phyloP scores from a whole-genome alignment of 2,797 vertebrate genomes.

The Pampus argenteus region DNA sequence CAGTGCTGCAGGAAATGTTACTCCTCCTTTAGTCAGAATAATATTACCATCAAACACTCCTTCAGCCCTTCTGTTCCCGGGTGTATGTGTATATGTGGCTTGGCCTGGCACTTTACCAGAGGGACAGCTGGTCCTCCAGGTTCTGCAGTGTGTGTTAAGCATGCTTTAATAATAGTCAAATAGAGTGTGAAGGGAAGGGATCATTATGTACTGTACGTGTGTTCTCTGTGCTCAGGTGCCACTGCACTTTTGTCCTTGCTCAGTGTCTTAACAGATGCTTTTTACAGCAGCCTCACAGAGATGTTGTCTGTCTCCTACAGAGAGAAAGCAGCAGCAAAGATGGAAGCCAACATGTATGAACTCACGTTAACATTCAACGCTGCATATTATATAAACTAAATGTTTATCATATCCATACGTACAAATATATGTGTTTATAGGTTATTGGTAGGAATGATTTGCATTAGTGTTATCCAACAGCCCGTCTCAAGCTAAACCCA shows the following conservation, averaged over 20 bases:
- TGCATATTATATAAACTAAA: too few species aligned
- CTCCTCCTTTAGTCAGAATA: conserved; percentile 9
- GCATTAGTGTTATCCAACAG: not conserved
- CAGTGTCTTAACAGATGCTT: not conserved
- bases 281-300: not conserved
- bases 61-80: conserved; percentile 16
- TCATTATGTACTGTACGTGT: conserved; percentile 5
- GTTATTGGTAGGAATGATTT: too few species aligned
- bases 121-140: conserved; percentile 46
- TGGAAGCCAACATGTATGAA: too few species aligned
- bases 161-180: conserved; percentile 20
- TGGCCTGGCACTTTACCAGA: conserved; percentile 31
- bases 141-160: conserved; percentile 16
- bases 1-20: conserved; percentile 13
- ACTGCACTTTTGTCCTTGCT: not conserved
- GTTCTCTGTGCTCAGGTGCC: not conserved
- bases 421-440: too few species aligned
- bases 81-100: conserved; percentile 1
- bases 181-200: not conserved
- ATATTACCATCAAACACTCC: conserved; percentile 9
- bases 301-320: not conserved
- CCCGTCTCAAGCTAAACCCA: not conserved
- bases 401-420: too few species aligned
- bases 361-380: too few species aligned
- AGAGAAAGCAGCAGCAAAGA: too few species aligned